Conservation (phyloP, 2,888 invertebrate genomes). For the Hypomecis atomaria region DNA sequence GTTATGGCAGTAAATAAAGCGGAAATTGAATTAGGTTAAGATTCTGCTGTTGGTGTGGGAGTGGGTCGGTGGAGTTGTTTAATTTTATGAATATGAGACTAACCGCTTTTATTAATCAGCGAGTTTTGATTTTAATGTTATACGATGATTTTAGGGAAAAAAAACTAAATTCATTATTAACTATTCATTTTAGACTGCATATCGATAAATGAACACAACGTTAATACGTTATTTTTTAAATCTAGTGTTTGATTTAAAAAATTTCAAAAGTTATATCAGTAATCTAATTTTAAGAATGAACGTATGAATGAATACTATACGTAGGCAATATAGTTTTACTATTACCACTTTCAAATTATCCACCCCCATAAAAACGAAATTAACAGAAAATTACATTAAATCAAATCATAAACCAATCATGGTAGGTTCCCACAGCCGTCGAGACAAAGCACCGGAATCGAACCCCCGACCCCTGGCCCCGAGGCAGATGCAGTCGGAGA, state of each 20-base stretch:
- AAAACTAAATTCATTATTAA: too few species aligned
- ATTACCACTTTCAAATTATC: background rate
- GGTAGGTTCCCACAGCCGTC: conserved; percentile 70
- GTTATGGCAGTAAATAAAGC: conserved; percentile 55
- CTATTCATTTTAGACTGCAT: too few species aligned
- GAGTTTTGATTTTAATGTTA: too few species aligned
- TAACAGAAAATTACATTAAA: conserved; percentile 53
- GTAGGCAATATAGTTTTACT: background rate
- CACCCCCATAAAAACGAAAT: conserved; percentile 44
- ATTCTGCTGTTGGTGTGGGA: conserved; percentile 24
- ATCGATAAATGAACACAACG: too few species aligned
- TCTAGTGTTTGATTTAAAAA: too few species aligned
- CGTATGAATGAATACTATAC: too few species aligned
- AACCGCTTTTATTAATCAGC: too few species aligned
- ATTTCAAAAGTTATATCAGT: too few species aligned
- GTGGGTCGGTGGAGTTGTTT: background rate
- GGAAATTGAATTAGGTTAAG: conserved; percentile 63
- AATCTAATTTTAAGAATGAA: too few species aligned
- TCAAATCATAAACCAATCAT: conserved; percentile 78
- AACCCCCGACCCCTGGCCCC: conserved; percentile 66
- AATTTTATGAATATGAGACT: background rate
- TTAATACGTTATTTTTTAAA: too few species aligned
- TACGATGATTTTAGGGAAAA: too few species aligned
- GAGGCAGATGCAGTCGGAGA: conserved; percentile 78
- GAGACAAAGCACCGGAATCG: conserved; percentile 75